A percentile compares a stretch with the other conserved stretches of the same genome.
These are phyloP conservation scores for Bovichtus variegatus DNA, from an alignment of 2,797 vertebrate species.

Conservation along the genomic window DNA sequence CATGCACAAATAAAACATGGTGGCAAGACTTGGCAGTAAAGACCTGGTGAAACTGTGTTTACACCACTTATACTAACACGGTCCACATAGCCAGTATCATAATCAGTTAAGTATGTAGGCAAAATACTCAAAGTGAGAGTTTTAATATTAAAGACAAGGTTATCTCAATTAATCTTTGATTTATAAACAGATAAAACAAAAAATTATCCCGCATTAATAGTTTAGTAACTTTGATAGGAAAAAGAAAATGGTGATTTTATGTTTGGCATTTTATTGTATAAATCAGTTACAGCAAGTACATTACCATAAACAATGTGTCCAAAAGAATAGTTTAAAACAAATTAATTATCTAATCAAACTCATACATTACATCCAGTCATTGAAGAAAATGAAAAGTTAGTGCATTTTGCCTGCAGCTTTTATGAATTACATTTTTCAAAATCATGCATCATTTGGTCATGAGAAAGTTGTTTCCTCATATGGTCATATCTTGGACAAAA, in stretches of 20 bases:
- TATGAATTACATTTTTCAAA: background rate
- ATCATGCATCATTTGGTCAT: background rate
- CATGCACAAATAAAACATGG: background rate
- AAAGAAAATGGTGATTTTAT: background rate
- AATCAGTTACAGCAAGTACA: background rate
- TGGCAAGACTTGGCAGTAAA: background rate
- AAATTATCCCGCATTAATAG: background rate
- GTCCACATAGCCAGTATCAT: background rate
- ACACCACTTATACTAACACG: background rate
- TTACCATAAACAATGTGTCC: background rate
- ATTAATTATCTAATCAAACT: background rate
- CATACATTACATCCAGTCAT: background rate
- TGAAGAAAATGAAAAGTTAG: background rate
- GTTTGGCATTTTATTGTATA: constrained; percentile 14
- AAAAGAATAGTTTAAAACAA: background rate
- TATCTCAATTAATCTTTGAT: background rate
- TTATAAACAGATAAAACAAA: background rate
- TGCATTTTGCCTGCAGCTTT: background rate
- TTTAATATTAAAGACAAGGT: background rate
- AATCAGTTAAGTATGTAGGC: background rate
- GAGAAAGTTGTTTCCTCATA: background rate
- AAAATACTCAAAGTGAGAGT: background rate
- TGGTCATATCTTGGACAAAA: background rate
- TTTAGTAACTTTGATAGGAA: background rate
- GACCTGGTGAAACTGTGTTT: background rate